Conservation (phyloP, 2,888 invertebrate species). For the Diploptera punctata region DNA sequence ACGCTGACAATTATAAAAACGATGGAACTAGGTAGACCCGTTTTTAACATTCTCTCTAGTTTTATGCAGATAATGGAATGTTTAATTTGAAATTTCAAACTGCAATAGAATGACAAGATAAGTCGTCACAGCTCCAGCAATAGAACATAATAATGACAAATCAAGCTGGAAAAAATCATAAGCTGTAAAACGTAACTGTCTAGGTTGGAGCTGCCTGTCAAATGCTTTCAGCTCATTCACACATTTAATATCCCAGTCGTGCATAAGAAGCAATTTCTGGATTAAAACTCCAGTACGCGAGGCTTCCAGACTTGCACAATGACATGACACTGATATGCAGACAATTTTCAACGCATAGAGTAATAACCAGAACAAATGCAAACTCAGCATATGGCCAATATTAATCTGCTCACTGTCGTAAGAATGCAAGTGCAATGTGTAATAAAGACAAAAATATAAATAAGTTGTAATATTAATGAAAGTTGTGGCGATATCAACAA, state of each 20-base stretch:
- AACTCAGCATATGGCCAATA: no score
- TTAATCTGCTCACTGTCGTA: no score
- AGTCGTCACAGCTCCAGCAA: neutral
- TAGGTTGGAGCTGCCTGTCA: neutral
- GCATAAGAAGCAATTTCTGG: neutral
- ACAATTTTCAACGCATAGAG: neutral
- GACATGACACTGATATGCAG: neutral
- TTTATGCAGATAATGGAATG: no score
- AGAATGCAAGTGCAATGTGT: no score
- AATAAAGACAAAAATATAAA: neutral
- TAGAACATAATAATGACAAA: neutral
- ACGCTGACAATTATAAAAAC: no score
- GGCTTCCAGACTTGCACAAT: neutral
- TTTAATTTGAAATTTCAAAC: no score
- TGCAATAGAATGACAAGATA: slow-evolving; percentile 11
- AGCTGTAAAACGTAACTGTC: neutral
- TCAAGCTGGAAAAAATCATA: neutral
- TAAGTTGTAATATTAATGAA: neutral
- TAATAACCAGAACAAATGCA: neutral
- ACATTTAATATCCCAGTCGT: neutral
- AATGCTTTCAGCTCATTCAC: neutral
- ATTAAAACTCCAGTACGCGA: neutral
- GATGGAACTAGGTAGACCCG: no score
- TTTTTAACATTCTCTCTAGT: no score
- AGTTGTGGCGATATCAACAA: neutral